Evolutionary conservation across 2,797 vertebrate genomes (phyloP), one percentile per base, ranked within the genome.

Genomic region (Sphenodon punctatus): DNA sequence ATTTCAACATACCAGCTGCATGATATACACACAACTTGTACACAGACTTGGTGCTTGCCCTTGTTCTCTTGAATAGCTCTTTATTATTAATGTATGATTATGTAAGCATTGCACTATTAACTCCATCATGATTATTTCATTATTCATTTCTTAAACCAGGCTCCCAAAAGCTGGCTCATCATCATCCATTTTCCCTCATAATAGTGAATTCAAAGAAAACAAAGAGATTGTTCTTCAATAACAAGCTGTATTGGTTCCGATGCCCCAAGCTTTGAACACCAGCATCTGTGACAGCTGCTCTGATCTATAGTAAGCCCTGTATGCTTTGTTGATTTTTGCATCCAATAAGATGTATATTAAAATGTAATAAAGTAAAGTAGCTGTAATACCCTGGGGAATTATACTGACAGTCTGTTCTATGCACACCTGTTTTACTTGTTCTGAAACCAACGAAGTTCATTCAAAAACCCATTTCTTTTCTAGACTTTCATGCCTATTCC

Each of bases 311-410:
- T 32, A 15, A 27, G 36, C 14, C 51, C 77, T 53, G 34, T 71
- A 5, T 2, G 41, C 10, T 4, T 25, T 51, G 48, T 3, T 43
- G 63, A 64, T 13, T 79, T 74, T 59, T 51, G 42, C 41, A 30
- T 46, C 60, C 69, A 34, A 41, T 23, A 25, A 43, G 74, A 63
- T 70, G 25, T 39, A 58, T 80, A 86, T 58, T 64, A 87, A 83
- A 87, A 82, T 75, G 32, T 80, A 84, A 63, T 32, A 1, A 46
- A 19, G 36, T 39, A 34, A 39, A 25, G 53, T 16, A 74, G 73
- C 25, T 15, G 45, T 53, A 7, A 5, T 53, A 75, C 68, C 80
- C 46, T 43, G 11, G 25, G 83, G 84, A 73, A 10, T 53, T 66
- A 19, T 63, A 70, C 15, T 36, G 25, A 41, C 15, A 0, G 10